phyloP scores from a whole-genome alignment of 2,113 vertebrate species.

The Macquaria ambigua region DNA sequence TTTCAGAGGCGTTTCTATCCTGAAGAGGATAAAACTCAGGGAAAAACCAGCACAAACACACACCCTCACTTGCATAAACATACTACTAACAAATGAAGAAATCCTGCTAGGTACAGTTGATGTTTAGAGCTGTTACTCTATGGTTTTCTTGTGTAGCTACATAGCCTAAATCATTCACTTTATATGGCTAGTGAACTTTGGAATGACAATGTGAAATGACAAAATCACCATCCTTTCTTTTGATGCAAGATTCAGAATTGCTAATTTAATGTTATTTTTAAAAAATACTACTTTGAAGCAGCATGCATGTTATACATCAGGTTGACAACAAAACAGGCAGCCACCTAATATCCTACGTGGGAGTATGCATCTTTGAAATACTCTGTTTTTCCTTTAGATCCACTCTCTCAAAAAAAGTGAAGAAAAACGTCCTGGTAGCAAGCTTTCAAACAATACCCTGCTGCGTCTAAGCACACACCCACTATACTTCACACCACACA shows the following conservation, averaged over 20 bases:
- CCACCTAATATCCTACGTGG: not conserved
- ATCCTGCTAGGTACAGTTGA: not conserved
- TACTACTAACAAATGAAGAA: not conserved
- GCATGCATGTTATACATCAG: not conserved
- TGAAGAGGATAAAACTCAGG: not conserved
- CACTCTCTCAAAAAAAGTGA: not conserved
- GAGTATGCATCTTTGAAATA: not conserved
- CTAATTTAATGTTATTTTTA: not conserved
- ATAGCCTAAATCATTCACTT: not conserved
- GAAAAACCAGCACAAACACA: not conserved
- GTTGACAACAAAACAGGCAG: not conserved
- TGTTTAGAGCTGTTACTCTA: not conserved
- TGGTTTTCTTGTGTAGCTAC: not conserved
- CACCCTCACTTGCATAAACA: not conserved
- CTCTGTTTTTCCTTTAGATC: not conserved
- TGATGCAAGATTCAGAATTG: not conserved
- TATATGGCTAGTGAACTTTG: not conserved
- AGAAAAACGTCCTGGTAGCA: slow-evolving; percentile 15
- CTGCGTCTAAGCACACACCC: slow-evolving; percentile 52
- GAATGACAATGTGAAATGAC: not conserved
- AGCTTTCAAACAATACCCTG: slow-evolving; percentile 55
- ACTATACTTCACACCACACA: slow-evolving; percentile 49
- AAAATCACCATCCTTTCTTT: not conserved
- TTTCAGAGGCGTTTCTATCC: not conserved
- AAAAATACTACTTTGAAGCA: not conserved